These are phyloP conservation scores for Notarius lentiginosus DNA, from an alignment of 2,113 vertebrate genomes.

Conservation along the genomic window DNA sequence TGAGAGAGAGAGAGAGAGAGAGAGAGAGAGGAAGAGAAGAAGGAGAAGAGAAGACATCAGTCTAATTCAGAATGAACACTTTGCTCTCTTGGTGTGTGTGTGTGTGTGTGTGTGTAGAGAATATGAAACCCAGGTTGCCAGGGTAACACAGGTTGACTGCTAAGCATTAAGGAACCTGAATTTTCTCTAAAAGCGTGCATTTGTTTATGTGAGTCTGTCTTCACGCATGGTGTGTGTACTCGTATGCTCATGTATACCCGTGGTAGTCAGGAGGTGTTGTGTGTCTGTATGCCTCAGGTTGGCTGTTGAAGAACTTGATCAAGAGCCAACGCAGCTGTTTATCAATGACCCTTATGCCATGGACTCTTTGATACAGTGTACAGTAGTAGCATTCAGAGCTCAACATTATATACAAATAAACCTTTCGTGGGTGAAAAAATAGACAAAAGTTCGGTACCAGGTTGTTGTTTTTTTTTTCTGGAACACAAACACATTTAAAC, in stretches of 20 bases:
- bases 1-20: background rate
- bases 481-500: background rate
- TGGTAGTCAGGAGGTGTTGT: background rate
- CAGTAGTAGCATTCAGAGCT: background rate
- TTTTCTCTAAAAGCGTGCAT: slow-evolving; percentile 39
- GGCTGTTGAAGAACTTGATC: background rate
- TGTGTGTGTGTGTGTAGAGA: slow-evolving; percentile 66
- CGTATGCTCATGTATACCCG: background rate
- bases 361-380: background rate
- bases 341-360: background rate
- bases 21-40: background rate
- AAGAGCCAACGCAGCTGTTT: background rate
- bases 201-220: slow-evolving; percentile 47
- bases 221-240: background rate
- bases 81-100: slow-evolving; percentile 64
- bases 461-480: background rate
- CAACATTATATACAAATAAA: background rate
- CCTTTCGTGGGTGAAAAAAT: background rate
- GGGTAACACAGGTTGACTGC: slow-evolving; percentile 68
- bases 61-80: slow-evolving; percentile 51
- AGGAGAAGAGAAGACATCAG: background rate
- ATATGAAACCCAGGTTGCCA: slow-evolving; percentile 71
- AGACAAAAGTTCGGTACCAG: background rate
- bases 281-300: background rate
- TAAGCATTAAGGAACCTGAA: slow-evolving; percentile 71